Evolutionary conservation across 2,113 vertebrate genomes (phyloP), one percentile per base, ranked within the genome.

Genomic region (Prionailurus bengalensis): DNA sequence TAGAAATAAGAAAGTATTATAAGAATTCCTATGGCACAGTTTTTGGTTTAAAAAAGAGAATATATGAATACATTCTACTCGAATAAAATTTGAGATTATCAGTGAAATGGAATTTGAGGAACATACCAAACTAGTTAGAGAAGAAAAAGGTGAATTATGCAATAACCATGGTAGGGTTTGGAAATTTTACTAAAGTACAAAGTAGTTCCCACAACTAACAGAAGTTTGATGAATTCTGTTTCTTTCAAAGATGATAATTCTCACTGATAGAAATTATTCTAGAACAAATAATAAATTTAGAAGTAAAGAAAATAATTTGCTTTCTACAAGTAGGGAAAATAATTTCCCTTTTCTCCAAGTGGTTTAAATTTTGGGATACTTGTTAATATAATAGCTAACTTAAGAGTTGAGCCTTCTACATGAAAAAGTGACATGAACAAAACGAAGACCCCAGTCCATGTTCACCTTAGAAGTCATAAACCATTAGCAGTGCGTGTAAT

Each of bases 301-400:
- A n/a, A 94, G 63, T 8, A 36, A 83, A 58, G 79, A 82, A 15
- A 83, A 90, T 80, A 89, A 73, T 76, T 83, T 89, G 3, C 27
- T 82, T 93, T 70, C 6, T 93, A 23, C 42, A 82, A 79, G 31
- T 68, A 92, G 29, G 0, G 8, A 87, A 12, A 83, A 90, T 80
- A 89, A 73, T 88, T 83, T 89, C 1, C 27, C 86, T 23, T 8
- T 93, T 74, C 8, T 93, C 31, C 42, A 79, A 79, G 9, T 91
- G n/a, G 7, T 79, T 82, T 94, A 83, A 97, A 89, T 39, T 82
- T 91, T 87, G 36, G 66, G 91, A 86, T 70, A 61, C 23, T 78
- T 53, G 55, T 65, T 94, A 68, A 36, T 36, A 66, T 82, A 91
- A 94, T 27, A 89, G 19, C 33, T 73, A 78, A 21, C 17, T 87